These are phyloP conservation scores for Scaptomyza hsui DNA, from an alignment of 1,140 invertebrate species.

Conservation along the genomic window DNA sequence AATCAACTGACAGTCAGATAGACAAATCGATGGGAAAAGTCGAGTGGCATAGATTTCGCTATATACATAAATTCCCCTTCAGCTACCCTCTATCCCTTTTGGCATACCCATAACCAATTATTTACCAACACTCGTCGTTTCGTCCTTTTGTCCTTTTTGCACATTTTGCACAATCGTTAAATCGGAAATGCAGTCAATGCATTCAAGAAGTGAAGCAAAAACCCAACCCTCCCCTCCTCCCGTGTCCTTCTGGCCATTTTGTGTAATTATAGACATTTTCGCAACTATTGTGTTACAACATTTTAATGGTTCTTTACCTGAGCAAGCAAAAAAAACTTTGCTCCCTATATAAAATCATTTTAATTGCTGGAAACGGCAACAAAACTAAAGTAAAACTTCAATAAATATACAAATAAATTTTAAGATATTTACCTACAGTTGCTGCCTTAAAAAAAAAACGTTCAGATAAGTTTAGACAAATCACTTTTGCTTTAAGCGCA, in stretches of 20 bases:
- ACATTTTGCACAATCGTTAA: constrained; percentile 57
- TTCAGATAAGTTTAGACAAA: not conserved
- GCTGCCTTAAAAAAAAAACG: not conserved
- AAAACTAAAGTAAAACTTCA: not conserved
- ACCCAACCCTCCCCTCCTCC: not conserved
- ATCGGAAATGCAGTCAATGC: constrained; percentile 70
- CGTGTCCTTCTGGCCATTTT: constrained; percentile 42
- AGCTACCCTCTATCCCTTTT: not conserved
- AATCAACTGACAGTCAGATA: constrained; percentile 19
- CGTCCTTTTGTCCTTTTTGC: constrained; percentile 15
- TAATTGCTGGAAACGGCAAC: constrained; percentile 26
- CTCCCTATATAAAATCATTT: constrained; percentile 45
- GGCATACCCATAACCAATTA: constrained; percentile 70
- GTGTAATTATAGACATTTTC: constrained; percentile 75
- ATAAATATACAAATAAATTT: constrained; percentile 7
- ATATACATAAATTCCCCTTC: constrained; percentile 30
- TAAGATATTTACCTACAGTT: too few relatives aligned
- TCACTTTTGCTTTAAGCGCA: constrained; percentile 5
- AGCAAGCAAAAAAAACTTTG: constrained; percentile 41
- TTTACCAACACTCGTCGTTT: constrained; percentile 63
- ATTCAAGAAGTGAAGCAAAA: constrained; percentile 57
- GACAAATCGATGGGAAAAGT: constrained; percentile 47
- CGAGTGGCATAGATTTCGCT: constrained; percentile 39
- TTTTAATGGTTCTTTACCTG: constrained; percentile 72
- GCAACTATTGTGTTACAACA: constrained; percentile 74